These are phyloP conservation scores for Hydrochoerus hydrochaeris DNA, from an alignment of 2,113 vertebrate species.

Conservation along the genomic window DNA sequence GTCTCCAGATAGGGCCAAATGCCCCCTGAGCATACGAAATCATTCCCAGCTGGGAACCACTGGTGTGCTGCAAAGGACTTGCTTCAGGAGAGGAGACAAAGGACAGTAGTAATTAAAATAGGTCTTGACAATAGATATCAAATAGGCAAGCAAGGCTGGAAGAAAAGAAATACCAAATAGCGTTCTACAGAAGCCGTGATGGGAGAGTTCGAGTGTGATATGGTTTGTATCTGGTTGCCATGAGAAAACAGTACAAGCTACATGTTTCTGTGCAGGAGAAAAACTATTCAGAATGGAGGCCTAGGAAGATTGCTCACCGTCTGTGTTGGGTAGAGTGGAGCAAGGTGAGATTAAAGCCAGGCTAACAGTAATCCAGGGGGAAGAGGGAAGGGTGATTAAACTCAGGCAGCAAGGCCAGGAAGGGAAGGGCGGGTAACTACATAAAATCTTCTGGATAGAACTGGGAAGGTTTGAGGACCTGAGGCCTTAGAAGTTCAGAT, in stretches of 20 bases:
- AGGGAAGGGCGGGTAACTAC: neutral
- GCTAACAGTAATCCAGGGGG: neutral
- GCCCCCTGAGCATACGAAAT: neutral
- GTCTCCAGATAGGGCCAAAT: neutral
- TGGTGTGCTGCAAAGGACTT: neutral
- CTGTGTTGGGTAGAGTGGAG: neutral
- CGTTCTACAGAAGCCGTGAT: neutral
- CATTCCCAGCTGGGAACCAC: neutral
- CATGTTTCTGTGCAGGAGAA: neutral
- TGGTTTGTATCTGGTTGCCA: too few relatives aligned
- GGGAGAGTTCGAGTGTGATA: neutral
- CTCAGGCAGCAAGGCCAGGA: neutral
- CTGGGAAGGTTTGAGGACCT: neutral
- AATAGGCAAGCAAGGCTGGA: neutral
- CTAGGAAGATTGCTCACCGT: constrained; percentile 9
- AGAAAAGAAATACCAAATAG: neutral
- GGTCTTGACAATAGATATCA: neutral
- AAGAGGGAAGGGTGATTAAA: neutral
- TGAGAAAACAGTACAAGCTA: neutral
- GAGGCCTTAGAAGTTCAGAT: neutral
- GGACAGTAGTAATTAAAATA: neutral
- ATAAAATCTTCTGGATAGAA: neutral
- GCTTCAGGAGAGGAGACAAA: neutral
- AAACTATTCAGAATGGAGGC: neutral
- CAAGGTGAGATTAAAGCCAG: neutral